Evolutionary conservation across 2,797 vertebrate genomes (phyloP).

Genomic region (Amblyopsis hoosieri): DNA sequence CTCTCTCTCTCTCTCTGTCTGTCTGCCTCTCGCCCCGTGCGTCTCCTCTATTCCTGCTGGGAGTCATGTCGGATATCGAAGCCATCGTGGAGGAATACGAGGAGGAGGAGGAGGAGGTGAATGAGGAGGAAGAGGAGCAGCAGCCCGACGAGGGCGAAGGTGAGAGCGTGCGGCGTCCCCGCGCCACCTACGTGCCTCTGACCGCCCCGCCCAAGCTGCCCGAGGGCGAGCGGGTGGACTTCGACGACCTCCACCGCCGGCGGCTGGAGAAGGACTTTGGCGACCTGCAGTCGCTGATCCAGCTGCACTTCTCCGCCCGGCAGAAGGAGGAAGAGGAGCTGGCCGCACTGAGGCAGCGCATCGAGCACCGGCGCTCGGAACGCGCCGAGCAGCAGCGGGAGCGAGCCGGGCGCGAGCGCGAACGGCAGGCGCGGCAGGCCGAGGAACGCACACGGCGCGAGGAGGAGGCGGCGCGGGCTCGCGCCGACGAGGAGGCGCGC

Average conservation of each 20-base stretch:
- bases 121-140: conserved; percentile 27
- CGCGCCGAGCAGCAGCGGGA: conserved; percentile 76
- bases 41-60: no score
- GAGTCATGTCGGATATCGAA: conserved; percentile 76
- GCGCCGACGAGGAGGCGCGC: conserved; percentile 80
- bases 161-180: conserved; percentile 64
- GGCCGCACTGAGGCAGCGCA: conserved; percentile 71
- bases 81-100: conserved; percentile 72
- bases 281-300: conserved; percentile 81
- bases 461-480: conserved; percentile 75
- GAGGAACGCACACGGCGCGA: conserved; percentile 77
- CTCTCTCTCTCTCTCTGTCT: conserved; percentile 22
- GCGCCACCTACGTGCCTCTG: conserved; percentile 71
- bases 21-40: conserved; percentile 1
- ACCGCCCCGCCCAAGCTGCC: conserved; percentile 81
- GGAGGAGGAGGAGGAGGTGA: conserved; percentile 35
- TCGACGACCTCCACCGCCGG: conserved; percentile 83
- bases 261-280: conserved; percentile 81
- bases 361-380: conserved; percentile 75
- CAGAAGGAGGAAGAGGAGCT: conserved; percentile 85
- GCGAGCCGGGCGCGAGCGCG: conserved; percentile 70
- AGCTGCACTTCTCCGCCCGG: conserved; percentile 77
- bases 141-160: conserved; percentile 53
- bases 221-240: conserved; percentile 82
- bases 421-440: conserved; percentile 61